Base-by-base conservation (phyloP, 2,113 vertebrate genomes). In the Leptocoma aspasia region DNA sequence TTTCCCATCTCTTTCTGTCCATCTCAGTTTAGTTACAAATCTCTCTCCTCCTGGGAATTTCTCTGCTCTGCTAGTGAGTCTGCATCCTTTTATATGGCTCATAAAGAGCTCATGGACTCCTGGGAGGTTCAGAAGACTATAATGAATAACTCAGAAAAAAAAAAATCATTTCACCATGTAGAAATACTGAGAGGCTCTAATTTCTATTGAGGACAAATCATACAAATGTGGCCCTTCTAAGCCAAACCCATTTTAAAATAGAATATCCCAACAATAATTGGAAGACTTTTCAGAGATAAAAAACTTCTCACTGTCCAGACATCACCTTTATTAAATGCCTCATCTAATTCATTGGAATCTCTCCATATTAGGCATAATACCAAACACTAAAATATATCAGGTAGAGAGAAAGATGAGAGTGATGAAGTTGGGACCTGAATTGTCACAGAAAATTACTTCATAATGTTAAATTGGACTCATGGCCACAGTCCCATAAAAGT, bases 121-220 rank as follows among this genome's bases (percentile, higher is more conserved):
- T 81, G 85, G 65, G 85, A 75, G 44, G 72, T 91, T 95, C 79
- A 88, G 60, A 90, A 71, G 33, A 78, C 94, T 73, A 30, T 70
- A 78, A 94, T 86, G 68, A 96, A 88, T 92, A 88, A 92, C 79
- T 75, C 42, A 81, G 70, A 90, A 95, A 94, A 77, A 79, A 73
- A 90, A 95, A 94, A 77, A 79, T 24, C 17, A 88, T 68, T 95
- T 52, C 44, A 64, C 30, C 10, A 3, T 2, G 6, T 68, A 88
- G 82, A 82, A 95, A 89, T 83, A 81, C 41, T 37, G 71, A 83
- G 75, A 92, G 54, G 47, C 14, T 77, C 90, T 93, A 78, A 93
- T 95, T 96, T 94, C 85, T 83, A 41, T 8, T 88, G 93, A 96
- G 76, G 82, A 86, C 68, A 83, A 90, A 94, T 86, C 54, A 56